Evolutionary conservation across 2,888 invertebrate species (phyloP), one percentile per base, ranked within the genome.

Genomic region (Hyles lineata): DNA sequence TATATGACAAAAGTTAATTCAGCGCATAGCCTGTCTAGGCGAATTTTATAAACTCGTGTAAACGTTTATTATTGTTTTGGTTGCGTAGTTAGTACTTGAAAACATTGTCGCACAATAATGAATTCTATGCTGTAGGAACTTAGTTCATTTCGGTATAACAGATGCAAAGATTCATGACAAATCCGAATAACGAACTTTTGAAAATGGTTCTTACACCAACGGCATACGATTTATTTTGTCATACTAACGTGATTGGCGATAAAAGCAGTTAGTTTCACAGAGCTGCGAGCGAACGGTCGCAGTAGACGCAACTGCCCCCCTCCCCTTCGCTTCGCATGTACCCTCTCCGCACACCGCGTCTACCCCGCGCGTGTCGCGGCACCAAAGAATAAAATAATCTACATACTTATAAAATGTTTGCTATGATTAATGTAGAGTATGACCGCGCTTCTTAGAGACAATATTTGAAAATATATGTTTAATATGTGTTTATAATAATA

Each of bases 221-320:
- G 0, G 0, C 0, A 43, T 81, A 87, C 75, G 74, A 81, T 79
- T 74, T 60, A 75, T 61, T 83, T 85, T 85, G 9, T 70, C 74
- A 73, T 82, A 78, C 29, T 61, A 75, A 75, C 76, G 77, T 80
- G 79, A 79, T 81, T 80, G 85, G 81, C 85, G 88, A 90, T 90
- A 89, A 87, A 89, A 90, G 90, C 90, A 89, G 88, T 91, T 55
- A 89, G 88, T 90, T 91, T 89, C 89, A 89, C 85, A 83, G 87
- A 88, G 89, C 83, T 86, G 85, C 86, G 87, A 89, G 87, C 87
- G 86, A 85, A 83, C 85, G 89, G 87, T 86, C 88, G 88, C 90
- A 89, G 91, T 91, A 92, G 93, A 93, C 93, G 93, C 93, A 92
- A 92, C 90, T 90, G 90, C 91, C 90, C 85, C 67, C 86, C 85